Evolutionary conservation across 2,113 vertebrate species (phyloP).

Genomic region (Amphiprion ocellaris): DNA sequence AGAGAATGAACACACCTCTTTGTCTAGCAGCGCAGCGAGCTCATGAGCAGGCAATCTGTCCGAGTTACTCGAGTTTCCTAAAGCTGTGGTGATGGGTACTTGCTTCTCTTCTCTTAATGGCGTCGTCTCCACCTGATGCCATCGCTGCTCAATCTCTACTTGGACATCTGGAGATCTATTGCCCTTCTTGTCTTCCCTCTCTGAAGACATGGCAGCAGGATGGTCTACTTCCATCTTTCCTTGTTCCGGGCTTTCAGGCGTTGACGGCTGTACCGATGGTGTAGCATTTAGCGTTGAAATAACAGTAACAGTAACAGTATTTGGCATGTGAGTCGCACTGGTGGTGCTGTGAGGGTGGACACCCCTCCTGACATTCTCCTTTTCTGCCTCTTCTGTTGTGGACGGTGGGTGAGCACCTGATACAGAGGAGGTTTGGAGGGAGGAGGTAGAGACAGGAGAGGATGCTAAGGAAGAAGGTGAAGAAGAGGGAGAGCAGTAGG

Average conservation of each 20-base stretch:
- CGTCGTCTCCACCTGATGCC: slow-evolving; percentile 97
- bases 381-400: slow-evolving; percentile 79
- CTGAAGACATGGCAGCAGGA: slow-evolving; percentile 50
- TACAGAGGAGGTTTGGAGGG: slow-evolving; percentile 61
- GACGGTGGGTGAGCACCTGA: slow-evolving; percentile 51
- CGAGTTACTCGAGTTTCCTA: slow-evolving; percentile 75
- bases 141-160: slow-evolving; percentile 95
- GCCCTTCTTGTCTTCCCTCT: slow-evolving; percentile 26
- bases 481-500: slow-evolving; percentile 78
- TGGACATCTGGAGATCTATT: slow-evolving; percentile 85
- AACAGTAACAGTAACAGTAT: slow-evolving; percentile 50
- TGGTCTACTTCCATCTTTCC: slow-evolving; percentile 91
- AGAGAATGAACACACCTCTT: slow-evolving; percentile 87
- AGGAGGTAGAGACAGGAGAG: slow-evolving; percentile 73
- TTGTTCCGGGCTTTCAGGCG: slow-evolving; percentile 73
- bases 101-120: slow-evolving; percentile 96
- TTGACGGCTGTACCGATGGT: slow-evolving; percentile 27
- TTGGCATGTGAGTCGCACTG: slow-evolving; percentile 44
- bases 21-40: slow-evolving; percentile 90
- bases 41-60: slow-evolving; percentile 87
- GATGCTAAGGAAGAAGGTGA: slow-evolving; percentile 74
- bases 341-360: slow-evolving; percentile 32
- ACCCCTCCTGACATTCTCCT: slow-evolving; percentile 85
- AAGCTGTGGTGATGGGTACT: slow-evolving; percentile 90
- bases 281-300: slow-evolving; percentile 47